A percentile compares a stretch with the other conserved stretches of the same genome.
Evolutionary conservation across 92 coral and sea anemone species (phyloP).

Genomic region (Meandrina meandrites): DNA sequence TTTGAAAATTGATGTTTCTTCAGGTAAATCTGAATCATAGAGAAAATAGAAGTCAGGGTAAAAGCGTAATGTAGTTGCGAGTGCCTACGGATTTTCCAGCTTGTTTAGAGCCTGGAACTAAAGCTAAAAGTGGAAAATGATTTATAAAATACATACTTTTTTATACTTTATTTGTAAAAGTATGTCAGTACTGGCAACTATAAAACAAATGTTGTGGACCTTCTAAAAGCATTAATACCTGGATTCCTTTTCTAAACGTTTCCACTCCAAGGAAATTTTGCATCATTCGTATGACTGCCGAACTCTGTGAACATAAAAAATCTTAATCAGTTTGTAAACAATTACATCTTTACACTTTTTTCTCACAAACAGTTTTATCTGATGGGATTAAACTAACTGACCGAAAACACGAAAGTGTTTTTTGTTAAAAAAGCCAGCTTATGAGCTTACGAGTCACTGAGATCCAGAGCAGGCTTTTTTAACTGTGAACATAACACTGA

Average conservation of each 20-base stretch:
- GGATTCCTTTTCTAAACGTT: slow-evolving; percentile 67
- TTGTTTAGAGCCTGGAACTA: not conserved
- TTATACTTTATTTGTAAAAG: too few species aligned
- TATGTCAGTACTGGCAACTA: too few species aligned
- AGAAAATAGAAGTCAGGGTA: not conserved
- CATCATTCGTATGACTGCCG: slow-evolving; percentile 80
- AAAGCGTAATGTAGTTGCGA: not conserved
- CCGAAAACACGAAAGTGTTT: too few species aligned
- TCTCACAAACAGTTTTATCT: too few species aligned
- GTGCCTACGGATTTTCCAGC: not conserved
- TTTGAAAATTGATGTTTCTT: slow-evolving; percentile 67
- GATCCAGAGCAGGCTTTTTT: too few species aligned
- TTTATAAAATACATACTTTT: too few species aligned
- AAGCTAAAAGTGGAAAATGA: not conserved
- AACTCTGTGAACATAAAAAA: slow-evolving; percentile 45
- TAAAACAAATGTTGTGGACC: too few species aligned
- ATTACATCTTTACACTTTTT: not conserved
- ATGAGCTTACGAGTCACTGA: too few species aligned
- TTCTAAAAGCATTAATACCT: slow-evolving; percentile 34
- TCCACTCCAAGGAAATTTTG: slow-evolving; percentile 67
- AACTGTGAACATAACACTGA: too few species aligned
- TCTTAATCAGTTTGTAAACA: not conserved
- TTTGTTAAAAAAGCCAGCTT: too few species aligned
- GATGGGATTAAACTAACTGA: too few species aligned
- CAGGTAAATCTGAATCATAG: slow-evolving; percentile 50